A percentile compares a stretch with the other conserved stretches of the same genome.
These are phyloP conservation scores for Notodonta ziczac DNA, from an alignment of 2,888 invertebrate species.

Conservation along the genomic window DNA sequence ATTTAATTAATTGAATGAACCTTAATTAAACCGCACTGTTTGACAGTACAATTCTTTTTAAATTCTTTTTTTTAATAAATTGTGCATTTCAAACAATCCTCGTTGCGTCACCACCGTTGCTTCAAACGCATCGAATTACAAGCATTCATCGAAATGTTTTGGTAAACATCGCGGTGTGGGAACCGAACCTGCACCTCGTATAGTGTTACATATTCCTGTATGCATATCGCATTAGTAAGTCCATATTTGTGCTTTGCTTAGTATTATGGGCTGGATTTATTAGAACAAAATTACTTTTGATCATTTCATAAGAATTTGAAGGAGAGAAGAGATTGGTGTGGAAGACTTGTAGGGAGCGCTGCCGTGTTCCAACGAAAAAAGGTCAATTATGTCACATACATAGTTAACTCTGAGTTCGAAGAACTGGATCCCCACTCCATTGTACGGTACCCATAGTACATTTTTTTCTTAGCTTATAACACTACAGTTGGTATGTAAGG, in stretches of 20 bases:
- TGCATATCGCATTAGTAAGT: slow-evolving; percentile 13
- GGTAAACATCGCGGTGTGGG: slow-evolving; percentile 34
- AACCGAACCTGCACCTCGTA: slow-evolving; percentile 16
- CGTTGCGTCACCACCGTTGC: slow-evolving; percentile 19
- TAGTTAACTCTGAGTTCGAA: too few relatives aligned
- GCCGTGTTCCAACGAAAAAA: too few relatives aligned
- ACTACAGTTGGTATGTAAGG: too few relatives aligned
- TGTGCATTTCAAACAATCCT: slow-evolving; percentile 22
- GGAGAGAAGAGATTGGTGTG: too few relatives aligned
- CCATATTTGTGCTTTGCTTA: slow-evolving; percentile 2
- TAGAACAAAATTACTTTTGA: not conserved
- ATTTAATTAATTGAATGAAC: too few relatives aligned
- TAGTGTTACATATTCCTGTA: slow-evolving; percentile 30
- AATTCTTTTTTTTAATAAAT: slow-evolving; percentile 3
- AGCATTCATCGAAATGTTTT: slow-evolving; percentile 35
- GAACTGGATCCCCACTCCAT: too few relatives aligned
- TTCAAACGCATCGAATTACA: slow-evolving; percentile 29
- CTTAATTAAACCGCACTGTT: too few relatives aligned
- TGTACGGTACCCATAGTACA: too few relatives aligned
- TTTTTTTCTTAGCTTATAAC: too few relatives aligned
- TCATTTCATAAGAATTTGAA: too few relatives aligned
- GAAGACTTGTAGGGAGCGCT: too few relatives aligned
- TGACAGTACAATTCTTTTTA: not conserved
- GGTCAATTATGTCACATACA: too few relatives aligned
- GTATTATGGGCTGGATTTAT: not conserved